Evolutionary conservation across 2,797 vertebrate genomes (phyloP).

Genomic region (Lophotriccus pileatus): DNA sequence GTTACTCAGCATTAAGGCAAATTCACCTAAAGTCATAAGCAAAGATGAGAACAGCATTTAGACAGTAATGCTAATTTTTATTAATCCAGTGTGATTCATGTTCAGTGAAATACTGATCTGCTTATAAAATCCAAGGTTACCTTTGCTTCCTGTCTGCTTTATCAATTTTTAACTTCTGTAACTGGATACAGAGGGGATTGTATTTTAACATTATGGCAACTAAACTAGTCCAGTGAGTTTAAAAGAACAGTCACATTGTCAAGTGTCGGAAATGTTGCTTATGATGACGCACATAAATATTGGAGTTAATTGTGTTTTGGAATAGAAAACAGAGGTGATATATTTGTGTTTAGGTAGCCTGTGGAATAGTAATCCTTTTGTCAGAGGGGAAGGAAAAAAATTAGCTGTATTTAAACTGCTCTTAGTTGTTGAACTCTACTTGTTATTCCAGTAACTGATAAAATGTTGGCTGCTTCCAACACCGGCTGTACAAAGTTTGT

Average conservation of each 20-base stretch:
- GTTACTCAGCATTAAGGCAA: neutral
- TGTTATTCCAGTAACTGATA: neutral
- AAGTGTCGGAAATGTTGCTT: neutral
- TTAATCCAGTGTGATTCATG: neutral
- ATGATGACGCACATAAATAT: neutral
- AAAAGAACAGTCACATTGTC: conserved; percentile 31
- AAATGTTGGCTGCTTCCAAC: neutral
- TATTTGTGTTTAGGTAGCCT: neutral
- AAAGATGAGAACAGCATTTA: neutral
- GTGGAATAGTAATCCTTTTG: conserved; percentile 26
- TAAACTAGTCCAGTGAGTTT: conserved; percentile 33
- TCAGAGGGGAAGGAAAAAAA: neutral
- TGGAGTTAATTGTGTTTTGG: neutral
- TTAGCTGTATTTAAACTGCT: neutral
- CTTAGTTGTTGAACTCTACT: neutral
- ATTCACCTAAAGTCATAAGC: neutral
- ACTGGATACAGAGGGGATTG: conserved; percentile 10
- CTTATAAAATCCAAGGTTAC: neutral
- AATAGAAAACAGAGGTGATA: neutral
- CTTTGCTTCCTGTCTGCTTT: conserved; percentile 11
- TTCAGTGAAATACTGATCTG: neutral
- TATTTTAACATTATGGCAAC: neutral
- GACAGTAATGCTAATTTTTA: neutral
- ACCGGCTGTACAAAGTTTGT: neutral
- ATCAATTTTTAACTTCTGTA: conserved; percentile 35